Evolutionary conservation across 53 echinoderm and acorn worm genomes (phyloP).

Genomic region (Arbacia lixula): DNA sequence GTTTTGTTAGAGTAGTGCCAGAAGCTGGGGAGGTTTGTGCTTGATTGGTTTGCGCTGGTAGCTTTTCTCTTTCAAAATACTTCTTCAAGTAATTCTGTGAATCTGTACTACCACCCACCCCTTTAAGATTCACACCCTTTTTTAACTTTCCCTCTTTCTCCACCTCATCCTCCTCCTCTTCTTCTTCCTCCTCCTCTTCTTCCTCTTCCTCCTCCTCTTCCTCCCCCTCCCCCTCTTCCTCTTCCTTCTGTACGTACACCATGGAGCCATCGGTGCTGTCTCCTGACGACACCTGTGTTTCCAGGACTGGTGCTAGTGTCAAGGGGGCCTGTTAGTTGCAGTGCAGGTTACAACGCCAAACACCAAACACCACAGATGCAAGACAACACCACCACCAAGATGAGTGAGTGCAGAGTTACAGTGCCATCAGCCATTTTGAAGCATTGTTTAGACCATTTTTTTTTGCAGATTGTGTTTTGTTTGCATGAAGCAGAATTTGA

Average conservation of each 20-base stretch:
- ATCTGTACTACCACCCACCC: not conserved
- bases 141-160: not conserved
- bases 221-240: not conserved
- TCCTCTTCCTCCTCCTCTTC: not conserved
- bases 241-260: not conserved
- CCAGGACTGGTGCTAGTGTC: constrained; percentile 13
- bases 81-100: no score
- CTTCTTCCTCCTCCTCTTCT: not conserved
- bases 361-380: constrained; percentile 10
- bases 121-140: not conserved
- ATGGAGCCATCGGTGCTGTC: not conserved
- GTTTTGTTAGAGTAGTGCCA: not conserved
- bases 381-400: constrained; percentile 35
- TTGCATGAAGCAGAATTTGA: no score
- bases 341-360: constrained; percentile 46
- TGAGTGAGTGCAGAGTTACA: constrained; percentile 1
- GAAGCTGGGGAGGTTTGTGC: no score
- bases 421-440: constrained; percentile 20
- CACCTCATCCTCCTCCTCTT: not conserved
- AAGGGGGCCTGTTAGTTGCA: constrained; percentile 9
- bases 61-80: no score
- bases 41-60: no score
- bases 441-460: constrained; percentile 19
- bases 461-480: not conserved
- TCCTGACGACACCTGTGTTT: not conserved